Base-by-base conservation (phyloP, 2,113 vertebrate genomes). In the Erythrocercus mccallii region DNA sequence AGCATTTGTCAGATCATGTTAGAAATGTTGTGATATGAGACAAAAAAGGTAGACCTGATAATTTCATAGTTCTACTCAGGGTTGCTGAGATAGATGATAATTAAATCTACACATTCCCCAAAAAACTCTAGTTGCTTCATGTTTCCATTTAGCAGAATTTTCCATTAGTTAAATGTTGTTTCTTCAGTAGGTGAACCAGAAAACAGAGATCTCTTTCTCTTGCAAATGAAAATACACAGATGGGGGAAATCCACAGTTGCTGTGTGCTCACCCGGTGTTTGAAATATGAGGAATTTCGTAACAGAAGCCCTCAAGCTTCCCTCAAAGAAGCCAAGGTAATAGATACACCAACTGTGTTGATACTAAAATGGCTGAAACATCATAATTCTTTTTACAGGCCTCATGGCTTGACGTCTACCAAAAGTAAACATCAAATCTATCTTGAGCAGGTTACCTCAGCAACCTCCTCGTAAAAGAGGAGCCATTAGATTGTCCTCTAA, bases 371-470 rank as follows among this genome's bases (percentile, higher is more conserved):
- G 24, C 38, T 91, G 87, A 87, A 95, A 88, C 64, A 50, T 16
- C 85, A 17, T 92, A 85, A 94, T 94, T 93, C 90, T 95, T 95
- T 95, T 95, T 93, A 88, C 80, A 81, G 74, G 81, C 78, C 81
- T 90, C 85, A 77, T 85, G 71, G 54, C 79, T 91, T 90, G 90
- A 88, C 24, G 6, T 77, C 71, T 70, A 82, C 50, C 24, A 47
- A 94, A 87, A 73, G 79, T 40, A 94, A 97, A 95, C 70, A 95
- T 50, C 64, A 83, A 77, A 85, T 93, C 87, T 86, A 8, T 88
- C 85, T 94, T 54, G 58, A 38, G 38, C 42, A 65, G 74, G 56
- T 87, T 95, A 53, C 66, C 58, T 95, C 88, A 94, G 71, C 78
- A 90, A 53, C 33, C 85, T 86, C 42, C 51, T 62, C 37, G 4